Evolutionary conservation across 2,797 vertebrate species (phyloP).

Genomic region (Decapterus maruadsi): DNA sequence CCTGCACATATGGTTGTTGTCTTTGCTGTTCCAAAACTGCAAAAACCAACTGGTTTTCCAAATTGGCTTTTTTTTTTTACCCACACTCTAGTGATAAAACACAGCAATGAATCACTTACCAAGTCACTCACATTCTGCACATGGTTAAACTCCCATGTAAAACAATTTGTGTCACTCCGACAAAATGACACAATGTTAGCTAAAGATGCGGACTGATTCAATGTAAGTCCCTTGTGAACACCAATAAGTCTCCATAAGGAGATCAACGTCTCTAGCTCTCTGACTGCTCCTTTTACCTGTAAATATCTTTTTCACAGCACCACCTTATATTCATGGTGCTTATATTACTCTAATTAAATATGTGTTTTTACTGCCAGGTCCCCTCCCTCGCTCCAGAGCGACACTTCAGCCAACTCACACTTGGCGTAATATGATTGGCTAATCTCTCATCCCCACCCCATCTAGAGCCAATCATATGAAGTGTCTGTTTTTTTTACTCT

Average conservation of each 20-base stretch:
- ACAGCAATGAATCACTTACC: not conserved
- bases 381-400: not conserved
- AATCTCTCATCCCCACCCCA: not conserved
- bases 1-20: not conserved
- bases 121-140: not conserved
- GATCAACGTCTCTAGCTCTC: not conserved
- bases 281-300: not conserved
- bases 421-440: not conserved
- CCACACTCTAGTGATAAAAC: not conserved
- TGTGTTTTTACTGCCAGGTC: not conserved
- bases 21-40: not conserved
- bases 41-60: not conserved
- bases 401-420: not conserved
- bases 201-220: conserved; percentile 9
- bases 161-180: not conserved
- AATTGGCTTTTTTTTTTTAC: not conserved
- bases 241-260: not conserved
- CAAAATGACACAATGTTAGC: not conserved
- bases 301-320: not conserved
- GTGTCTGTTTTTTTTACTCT: not conserved
- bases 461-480: not conserved
- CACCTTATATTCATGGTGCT: not conserved
- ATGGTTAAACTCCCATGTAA: not conserved
- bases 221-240: not conserved
- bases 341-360: not conserved